These are phyloP conservation scores for Menura novaehollandiae DNA, from an alignment of 2,113 vertebrate genomes.

Conservation along the genomic window DNA sequence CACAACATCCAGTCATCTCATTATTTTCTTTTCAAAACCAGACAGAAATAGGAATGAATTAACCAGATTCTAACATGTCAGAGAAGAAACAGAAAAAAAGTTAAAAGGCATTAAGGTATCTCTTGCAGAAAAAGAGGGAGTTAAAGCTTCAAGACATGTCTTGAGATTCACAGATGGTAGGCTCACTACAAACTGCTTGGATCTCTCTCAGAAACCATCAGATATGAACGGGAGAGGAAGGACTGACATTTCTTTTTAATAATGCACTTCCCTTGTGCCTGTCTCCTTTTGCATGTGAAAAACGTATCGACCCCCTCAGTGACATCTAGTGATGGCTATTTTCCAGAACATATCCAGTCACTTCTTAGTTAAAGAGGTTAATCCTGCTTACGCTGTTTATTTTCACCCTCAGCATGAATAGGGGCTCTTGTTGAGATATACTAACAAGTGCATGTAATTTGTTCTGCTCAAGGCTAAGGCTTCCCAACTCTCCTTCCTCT, in stretches of 20 bases:
- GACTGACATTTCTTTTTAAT: background rate
- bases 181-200: rapidly evolving
- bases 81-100: background rate
- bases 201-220: background rate
- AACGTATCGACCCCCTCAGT: background rate
- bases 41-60: background rate
- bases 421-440: background rate
- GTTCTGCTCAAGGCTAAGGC: background rate
- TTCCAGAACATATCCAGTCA: background rate
- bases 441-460: background rate
- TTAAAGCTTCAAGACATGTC: background rate
- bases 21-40: background rate
- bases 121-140: background rate
- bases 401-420: background rate
- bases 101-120: background rate
- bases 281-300: background rate
- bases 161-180: background rate
- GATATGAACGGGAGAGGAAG: background rate
- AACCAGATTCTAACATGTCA: background rate
- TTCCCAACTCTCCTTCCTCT: background rate
- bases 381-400: background rate
- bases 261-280: background rate
- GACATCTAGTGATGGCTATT: background rate
- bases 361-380: background rate
- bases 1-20: background rate